Evolutionary conservation across 2,888 invertebrate species (phyloP), one percentile per base, ranked within the genome.

Genomic region (Drosophila nigritarsus): DNA sequence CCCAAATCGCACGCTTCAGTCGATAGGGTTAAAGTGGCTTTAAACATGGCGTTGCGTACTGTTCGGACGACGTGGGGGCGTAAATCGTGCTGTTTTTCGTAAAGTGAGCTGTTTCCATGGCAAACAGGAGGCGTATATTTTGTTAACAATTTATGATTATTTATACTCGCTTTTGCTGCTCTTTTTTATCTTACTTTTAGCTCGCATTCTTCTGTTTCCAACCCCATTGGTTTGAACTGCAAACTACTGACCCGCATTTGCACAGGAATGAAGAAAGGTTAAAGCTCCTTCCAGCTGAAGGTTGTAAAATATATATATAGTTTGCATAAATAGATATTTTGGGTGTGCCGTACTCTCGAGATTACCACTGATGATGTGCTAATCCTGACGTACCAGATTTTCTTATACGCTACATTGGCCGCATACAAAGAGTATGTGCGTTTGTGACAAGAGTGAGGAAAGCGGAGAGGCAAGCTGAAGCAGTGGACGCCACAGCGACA

Each of bases 71-170:
- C 27, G 45, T 45, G 7, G 42, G 38, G 13, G 32, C 45, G 32
- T 27, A 11, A 30, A 36, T 48, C 56, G 38, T 9, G 30, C n/a
- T 40, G 58, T n/a, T n/a, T n/a, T n/a, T n/a, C n/a, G n/a, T n/a
- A n/a, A 56, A 53, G 66, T 63, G 65, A 1, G 48, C 11, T 45
- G 73, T 65, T 51, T 64, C 64, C 65, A 58, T 77, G 74, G 50
- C 58, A 59, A 65, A 48, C 15, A 24, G 55, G 45, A 66, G 88
- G 87, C 82, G 80, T 80, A 60, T 68, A 72, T 73, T 86, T 85
- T 86, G 84, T 82, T 82, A 75, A 65, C 88, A 88, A 86, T 86
- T 86, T 88, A 86, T 83, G 80, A 83, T 82, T 88, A 88, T 88
- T 88, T 88, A 82, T 82, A 86, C 77, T 73, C 65, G 65, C 65